phyloP scores from a whole-genome alignment of 2,113 vertebrate genomes.

The Laterallus jamaicensis region DNA sequence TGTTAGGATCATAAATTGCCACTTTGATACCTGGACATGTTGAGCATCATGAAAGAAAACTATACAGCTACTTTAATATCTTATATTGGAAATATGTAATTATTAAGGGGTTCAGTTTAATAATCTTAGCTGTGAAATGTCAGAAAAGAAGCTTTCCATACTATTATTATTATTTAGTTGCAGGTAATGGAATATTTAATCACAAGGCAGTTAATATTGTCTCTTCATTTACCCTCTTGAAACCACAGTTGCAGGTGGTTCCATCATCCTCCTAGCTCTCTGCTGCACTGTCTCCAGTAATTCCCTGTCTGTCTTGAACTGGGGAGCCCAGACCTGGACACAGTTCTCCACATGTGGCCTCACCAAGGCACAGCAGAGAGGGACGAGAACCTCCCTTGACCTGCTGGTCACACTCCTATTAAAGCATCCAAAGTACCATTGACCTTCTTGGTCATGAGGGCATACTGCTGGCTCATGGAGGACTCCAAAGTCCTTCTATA shows the following conservation, averaged over 20 bases:
- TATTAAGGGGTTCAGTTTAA: not conserved
- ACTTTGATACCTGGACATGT: not conserved
- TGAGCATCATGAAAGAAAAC: not conserved
- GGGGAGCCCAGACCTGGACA: too few species aligned
- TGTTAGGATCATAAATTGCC: not conserved
- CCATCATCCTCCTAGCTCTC: too few species aligned
- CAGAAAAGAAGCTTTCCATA: not conserved
- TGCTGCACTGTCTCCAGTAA: too few species aligned
- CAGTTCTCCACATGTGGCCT: too few species aligned
- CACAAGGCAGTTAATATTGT: not conserved
- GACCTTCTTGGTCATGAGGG: too few species aligned
- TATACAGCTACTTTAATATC: not conserved
- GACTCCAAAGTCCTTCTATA: too few species aligned
- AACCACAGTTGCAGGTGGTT: accelerated
- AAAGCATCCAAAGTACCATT: too few species aligned
- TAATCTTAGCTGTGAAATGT: not conserved
- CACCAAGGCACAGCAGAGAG: too few species aligned
- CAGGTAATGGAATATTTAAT: not conserved
- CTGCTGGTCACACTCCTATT: too few species aligned
- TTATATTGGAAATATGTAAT: not conserved
- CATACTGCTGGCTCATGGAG: too few species aligned
- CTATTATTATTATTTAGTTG: not conserved
- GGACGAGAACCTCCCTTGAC: too few species aligned
- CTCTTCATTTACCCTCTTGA: not conserved
- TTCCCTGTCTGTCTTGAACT: too few species aligned